phyloP scores from a whole-genome alignment of 2,113 vertebrate genomes.

The Nyctibius bracteatus region DNA sequence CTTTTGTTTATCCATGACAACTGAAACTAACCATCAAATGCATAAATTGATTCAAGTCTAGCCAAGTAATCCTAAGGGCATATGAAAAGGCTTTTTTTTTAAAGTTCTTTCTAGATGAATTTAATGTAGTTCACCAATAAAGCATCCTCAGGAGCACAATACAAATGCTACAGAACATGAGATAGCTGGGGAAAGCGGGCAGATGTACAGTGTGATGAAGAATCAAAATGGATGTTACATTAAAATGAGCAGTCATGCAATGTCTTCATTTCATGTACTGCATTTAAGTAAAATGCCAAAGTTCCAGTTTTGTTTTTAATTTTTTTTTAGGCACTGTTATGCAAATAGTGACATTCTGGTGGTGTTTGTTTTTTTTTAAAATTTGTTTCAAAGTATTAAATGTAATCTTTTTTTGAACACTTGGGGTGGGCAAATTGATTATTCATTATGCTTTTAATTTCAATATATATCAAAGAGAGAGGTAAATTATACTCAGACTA shows the following conservation, averaged over 20 bases:
- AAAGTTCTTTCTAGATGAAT: conserved; percentile 74
- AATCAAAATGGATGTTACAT: conserved; percentile 70
- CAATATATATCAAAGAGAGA: background rate
- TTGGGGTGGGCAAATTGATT: background rate
- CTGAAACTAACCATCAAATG: conserved; percentile 76
- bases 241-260: conserved; percentile 66
- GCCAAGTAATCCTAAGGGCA: conserved; percentile 75
- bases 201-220: conserved; percentile 66
- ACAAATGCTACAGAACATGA: conserved; percentile 73
- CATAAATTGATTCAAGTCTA: conserved; percentile 74
- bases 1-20: conserved; percentile 78
- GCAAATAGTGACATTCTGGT: background rate
- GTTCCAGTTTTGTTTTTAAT: conserved; percentile 26
- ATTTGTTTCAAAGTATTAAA: background rate
- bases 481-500: conserved; percentile 6
- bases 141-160: conserved; percentile 73
- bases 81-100: conserved; percentile 61
- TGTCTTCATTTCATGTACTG: conserved; percentile 35
- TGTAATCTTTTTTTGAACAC: background rate
- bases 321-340: conserved; percentile 11
- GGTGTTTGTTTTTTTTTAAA: background rate
- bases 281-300: conserved; percentile 44
- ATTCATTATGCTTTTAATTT: conserved; percentile 10
- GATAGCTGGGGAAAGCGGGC: conserved; percentile 55
- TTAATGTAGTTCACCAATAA: conserved; percentile 77